Base-by-base conservation (phyloP, 2,113 vertebrate species). In the Macaca mulatta region DNA sequence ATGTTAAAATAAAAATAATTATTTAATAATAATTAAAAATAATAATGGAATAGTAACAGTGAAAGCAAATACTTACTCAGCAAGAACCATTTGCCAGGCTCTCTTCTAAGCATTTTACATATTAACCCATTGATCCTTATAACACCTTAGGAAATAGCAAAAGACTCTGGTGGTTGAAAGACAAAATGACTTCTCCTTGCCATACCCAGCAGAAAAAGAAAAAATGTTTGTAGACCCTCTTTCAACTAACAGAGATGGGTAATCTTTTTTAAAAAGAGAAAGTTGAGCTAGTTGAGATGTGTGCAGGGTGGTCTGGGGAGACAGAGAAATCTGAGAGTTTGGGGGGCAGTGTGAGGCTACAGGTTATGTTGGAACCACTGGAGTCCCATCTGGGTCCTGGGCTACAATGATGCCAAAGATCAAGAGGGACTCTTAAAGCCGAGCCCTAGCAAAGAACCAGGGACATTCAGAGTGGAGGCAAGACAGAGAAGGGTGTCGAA, bases 401-500 rank as follows among this genome's bases (percentile, higher is more conserved):
- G 27, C 82, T 88, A 70, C 30, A 74, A 1, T 57, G 61, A 87
- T 80, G 23, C 17, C 59, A 79, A 16, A 40, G 23, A 43, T 82
- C 64, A 90, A 82, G 35, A 72, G 9, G 27, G 48, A n/a, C 10
- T 59, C 77, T n/a, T 87, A 35, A 88, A 96, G 57, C 23, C 5
- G 8, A 40, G n/a, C 20, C 23, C 23, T 57, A 45, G 38, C 74
- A 17, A 86, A 84, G 82, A 86, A 38, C 9, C 18, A n/a, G 27
- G 17, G 7, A 74, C 20, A 64, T 83, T 91, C 38, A 78, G 50
- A 85, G 30, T 74, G 40, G n/a, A 96, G 64, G 32, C 72, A 81
- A 89, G 72, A 84, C 38, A 84, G 52, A 96, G n/a, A 92, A 80
- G 57, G 23, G 8, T 96, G 18, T 50, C 89, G n/a, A 69, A 84